These are phyloP conservation scores for Diaperis boleti DNA, from an alignment of 2,888 invertebrate species.

Conservation along the genomic window DNA sequence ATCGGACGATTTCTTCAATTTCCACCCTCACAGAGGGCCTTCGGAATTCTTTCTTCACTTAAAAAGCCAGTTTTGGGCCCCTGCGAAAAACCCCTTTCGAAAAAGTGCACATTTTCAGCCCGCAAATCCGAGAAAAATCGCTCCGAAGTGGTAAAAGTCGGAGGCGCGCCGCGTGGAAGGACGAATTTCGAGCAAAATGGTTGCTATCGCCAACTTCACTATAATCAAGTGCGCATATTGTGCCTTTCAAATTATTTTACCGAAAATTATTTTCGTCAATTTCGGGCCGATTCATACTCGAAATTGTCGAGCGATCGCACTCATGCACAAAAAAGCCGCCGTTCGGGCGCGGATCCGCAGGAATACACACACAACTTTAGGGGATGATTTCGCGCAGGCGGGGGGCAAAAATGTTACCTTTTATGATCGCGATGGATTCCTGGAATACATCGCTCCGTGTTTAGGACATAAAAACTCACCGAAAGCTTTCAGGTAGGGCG, in stretches of 20 bases:
- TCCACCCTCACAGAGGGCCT: slow-evolving; percentile 44
- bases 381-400: slow-evolving; percentile 27
- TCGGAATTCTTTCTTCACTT: slow-evolving; percentile 7
- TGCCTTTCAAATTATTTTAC: slow-evolving; percentile 37
- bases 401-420: slow-evolving; percentile 33
- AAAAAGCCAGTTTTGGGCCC: slow-evolving; percentile 5
- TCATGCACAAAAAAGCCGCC: slow-evolving; percentile 8
- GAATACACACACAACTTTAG: slow-evolving; percentile 18
- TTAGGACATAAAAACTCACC: slow-evolving; percentile 25
- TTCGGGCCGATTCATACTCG: not conserved
- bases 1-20: slow-evolving; percentile 49
- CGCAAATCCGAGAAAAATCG: slow-evolving; percentile 53
- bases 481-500: not conserved
- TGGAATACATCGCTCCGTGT: not conserved
- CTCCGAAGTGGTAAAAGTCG: slow-evolving; percentile 59
- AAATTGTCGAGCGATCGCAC: not conserved
- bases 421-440: slow-evolving; percentile 18
- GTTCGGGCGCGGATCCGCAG: not conserved
- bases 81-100: slow-evolving; percentile 47
- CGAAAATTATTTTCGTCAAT: not conserved
- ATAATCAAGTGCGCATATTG: slow-evolving; percentile 54
- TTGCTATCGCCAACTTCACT: slow-evolving; percentile 56
- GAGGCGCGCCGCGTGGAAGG: slow-evolving; percentile 57
- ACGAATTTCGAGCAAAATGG: slow-evolving; percentile 60
- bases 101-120: slow-evolving; percentile 55